These are phyloP conservation scores for Acipenser transmontanus DNA, from an alignment of 2,797 vertebrate genomes.

Conservation along the genomic window DNA sequence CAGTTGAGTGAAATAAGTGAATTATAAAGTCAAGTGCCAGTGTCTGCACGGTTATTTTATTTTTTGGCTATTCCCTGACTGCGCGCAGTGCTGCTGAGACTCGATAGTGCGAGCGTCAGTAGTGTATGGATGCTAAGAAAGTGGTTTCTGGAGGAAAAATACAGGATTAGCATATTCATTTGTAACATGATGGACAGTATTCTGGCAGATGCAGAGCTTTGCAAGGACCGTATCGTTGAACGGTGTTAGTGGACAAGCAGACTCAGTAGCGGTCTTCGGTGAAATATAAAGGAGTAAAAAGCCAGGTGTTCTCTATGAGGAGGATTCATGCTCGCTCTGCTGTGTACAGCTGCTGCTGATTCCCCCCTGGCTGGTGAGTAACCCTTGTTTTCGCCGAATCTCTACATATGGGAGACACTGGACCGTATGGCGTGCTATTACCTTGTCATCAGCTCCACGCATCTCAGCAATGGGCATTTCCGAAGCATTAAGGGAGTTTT, in stretches of 20 bases:
- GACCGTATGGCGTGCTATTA: constrained; percentile 87
- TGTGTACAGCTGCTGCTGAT: constrained; percentile 14
- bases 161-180: constrained; percentile 8
- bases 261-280: not conserved
- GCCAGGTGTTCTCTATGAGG: constrained; percentile 9
- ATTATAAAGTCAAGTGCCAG: not conserved
- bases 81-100: not conserved
- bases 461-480: constrained; percentile 95
- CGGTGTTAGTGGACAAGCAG: constrained; percentile 6
- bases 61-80: not conserved
- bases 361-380: constrained; percentile 15
- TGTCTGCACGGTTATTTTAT: not conserved
- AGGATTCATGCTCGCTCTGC: constrained; percentile 30
- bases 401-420: constrained; percentile 41
- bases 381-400: constrained; percentile 21
- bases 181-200: not conserved
- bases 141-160: not conserved
- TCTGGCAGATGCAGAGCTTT: constrained; percentile 8
- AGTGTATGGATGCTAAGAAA: not conserved
- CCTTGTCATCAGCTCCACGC: constrained; percentile 96
- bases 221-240: constrained; percentile 3
- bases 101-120: not conserved
- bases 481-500: constrained; percentile 96
- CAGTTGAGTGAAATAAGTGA: not conserved
- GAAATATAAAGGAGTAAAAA: constrained; percentile 8